These are phyloP conservation scores for Phylloscopus trochiloides DNA, from an alignment of 2,113 vertebrate species.

Conservation along the genomic window DNA sequence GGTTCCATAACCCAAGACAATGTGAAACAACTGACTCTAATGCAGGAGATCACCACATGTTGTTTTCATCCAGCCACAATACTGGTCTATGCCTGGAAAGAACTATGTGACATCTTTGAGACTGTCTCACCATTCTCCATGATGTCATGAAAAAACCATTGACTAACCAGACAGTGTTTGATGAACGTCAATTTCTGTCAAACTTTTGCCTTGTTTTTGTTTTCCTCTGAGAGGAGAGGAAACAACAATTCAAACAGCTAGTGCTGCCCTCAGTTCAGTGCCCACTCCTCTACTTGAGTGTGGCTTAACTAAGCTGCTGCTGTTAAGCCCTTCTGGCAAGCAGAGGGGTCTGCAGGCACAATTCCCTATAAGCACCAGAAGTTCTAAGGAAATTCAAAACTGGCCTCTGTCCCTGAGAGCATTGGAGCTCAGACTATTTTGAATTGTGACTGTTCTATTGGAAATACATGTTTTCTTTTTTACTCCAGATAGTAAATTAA, in stretches of 20 bases:
- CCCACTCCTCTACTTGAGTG: fast-evolving
- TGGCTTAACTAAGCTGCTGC: neutral
- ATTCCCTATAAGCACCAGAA: neutral
- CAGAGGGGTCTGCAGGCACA: neutral
- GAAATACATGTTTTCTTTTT: neutral
- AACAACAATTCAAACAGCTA: neutral
- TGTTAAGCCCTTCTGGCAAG: neutral
- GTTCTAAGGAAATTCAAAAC: neutral
- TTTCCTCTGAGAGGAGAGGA: neutral
- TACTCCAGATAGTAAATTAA: neutral
- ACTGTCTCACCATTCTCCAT: neutral
- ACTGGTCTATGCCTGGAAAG: neutral
- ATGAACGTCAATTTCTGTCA: neutral
- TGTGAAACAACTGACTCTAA: neutral
- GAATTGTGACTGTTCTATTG: neutral
- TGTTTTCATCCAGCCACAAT: neutral
- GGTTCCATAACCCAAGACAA: no score
- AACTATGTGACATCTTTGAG: neutral
- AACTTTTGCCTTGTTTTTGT: neutral
- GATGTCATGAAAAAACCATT: neutral
- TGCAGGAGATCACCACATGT: neutral
- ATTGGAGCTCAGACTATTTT: neutral
- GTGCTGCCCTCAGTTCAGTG: neutral
- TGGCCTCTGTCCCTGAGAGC: neutral
- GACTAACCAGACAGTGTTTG: neutral